phyloP scores from a whole-genome alignment of 1,140 invertebrate genomes.

The Pseudomyrmex pallidus region DNA sequence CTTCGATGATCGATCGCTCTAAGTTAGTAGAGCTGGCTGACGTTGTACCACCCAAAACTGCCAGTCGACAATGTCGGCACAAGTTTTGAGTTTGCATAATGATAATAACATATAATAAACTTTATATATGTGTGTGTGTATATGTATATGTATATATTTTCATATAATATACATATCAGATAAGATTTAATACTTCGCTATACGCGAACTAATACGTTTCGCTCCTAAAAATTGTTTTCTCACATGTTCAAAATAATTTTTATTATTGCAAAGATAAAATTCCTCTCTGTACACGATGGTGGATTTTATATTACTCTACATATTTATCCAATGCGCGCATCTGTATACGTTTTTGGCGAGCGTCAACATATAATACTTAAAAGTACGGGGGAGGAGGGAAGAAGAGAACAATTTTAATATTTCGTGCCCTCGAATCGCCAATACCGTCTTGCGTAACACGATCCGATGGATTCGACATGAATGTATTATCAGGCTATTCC shows the following conservation, averaged over 20 bases:
- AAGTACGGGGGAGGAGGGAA: neutral
- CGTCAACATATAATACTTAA: neutral
- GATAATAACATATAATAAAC: neutral
- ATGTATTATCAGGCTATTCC: conserved; percentile 46
- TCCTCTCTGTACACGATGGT: neutral
- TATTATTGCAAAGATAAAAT: too few species aligned
- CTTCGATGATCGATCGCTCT: conserved; percentile 45
- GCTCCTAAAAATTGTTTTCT: too few species aligned
- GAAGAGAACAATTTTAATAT: conserved; percentile 44
- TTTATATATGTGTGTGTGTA: neutral
- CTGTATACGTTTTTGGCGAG: neutral
- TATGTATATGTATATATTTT: too few species aligned
- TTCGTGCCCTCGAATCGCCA: conserved; percentile 45
- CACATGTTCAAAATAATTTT: too few species aligned
- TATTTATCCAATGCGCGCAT: neutral
- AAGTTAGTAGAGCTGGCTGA: conserved; percentile 27
- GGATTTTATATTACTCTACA: conserved; percentile 5
- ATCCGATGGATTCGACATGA: conserved; percentile 52
- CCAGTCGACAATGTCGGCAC: conserved; percentile 10
- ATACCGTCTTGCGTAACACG: conserved; percentile 49
- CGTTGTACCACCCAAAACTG: conserved; percentile 27
- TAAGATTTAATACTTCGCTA: too few species aligned
- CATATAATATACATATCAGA: too few species aligned
- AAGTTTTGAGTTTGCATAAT: conserved; percentile 39
- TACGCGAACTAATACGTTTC: too few species aligned